Evolutionary conservation across 2,888 invertebrate species (phyloP).

Genomic region (Athalia rosae): DNA sequence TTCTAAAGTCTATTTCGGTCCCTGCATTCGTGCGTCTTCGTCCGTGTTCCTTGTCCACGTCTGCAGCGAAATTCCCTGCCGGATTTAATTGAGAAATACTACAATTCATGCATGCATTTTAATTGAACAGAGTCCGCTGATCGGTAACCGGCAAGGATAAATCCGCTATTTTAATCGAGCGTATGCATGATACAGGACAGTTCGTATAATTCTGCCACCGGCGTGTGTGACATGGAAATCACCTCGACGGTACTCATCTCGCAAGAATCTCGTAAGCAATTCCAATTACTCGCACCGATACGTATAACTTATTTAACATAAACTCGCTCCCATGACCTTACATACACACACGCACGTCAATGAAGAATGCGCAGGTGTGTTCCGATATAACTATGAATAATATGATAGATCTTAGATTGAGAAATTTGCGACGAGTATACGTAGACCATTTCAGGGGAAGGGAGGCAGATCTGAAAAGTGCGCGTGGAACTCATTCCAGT

Average conservation of each 20-base stretch:
- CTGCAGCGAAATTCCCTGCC: neutral
- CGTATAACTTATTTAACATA: neutral
- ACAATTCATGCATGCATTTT: too few relatives aligned
- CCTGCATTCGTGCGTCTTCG: slow-evolving; percentile 35
- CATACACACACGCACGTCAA: too few relatives aligned
- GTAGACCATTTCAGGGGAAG: neutral
- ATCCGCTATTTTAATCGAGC: neutral
- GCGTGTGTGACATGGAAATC: slow-evolving; percentile 58
- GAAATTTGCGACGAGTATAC: too few relatives aligned
- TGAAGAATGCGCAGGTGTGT: too few relatives aligned
- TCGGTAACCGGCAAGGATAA: too few relatives aligned
- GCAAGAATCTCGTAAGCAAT: slow-evolving; percentile 63
- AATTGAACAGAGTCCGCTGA: too few relatives aligned
- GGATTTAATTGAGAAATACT: too few relatives aligned
- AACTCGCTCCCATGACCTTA: neutral
- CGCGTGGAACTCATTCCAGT: too few relatives aligned
- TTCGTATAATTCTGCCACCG: neutral
- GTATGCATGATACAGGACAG: too few relatives aligned
- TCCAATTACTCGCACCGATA: neutral
- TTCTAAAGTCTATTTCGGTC: slow-evolving; percentile 46
- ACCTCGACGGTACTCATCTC: slow-evolving; percentile 59
- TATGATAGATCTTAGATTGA: too few relatives aligned
- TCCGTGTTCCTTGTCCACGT: neutral
- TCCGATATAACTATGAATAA: too few relatives aligned
- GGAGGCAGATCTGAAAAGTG: too few relatives aligned